Evolutionary conservation across 1,140 invertebrate genomes (phyloP).

Genomic region (Belonocnema kinseyi): DNA sequence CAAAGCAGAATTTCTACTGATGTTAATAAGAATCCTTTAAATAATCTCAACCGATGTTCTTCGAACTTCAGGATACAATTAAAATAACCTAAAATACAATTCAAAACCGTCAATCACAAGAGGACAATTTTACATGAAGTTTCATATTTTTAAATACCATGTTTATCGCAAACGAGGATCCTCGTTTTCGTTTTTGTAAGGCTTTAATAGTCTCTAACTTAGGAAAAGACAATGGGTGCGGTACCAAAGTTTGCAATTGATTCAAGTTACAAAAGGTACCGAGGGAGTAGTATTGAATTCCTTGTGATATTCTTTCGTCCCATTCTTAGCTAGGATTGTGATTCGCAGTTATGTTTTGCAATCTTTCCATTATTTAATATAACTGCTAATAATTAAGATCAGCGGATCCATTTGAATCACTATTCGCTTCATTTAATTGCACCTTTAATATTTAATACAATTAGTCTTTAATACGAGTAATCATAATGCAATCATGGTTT

Average conservation of each 20-base stretch:
- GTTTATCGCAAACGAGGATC: background rate
- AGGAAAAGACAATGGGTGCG: background rate
- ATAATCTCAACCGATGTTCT: background rate
- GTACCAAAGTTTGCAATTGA: background rate
- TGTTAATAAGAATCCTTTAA: background rate
- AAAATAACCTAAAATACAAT: background rate
- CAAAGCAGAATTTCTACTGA: background rate
- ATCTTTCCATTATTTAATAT: constrained; percentile 5
- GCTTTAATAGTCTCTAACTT: background rate
- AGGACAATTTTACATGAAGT: constrained; percentile 13
- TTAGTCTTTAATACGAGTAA: background rate
- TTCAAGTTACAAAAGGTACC: background rate
- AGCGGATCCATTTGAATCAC: background rate
- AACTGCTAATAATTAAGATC: constrained; percentile 3
- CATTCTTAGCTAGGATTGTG: background rate
- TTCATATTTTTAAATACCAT: constrained; percentile 19
- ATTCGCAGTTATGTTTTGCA: constrained; percentile 8
- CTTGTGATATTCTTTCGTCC: background rate
- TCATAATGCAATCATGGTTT: background rate
- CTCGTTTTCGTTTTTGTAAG: background rate
- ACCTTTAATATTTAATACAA: constrained; percentile 2
- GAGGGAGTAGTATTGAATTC: background rate
- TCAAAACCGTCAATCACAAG: background rate
- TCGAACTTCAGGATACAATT: background rate
- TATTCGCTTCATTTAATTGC: background rate